Percentiles rank a stretch among this genome's conserved stretches.
Evolutionary conservation across 2,113 vertebrate genomes (phyloP).

Genomic region (Silurus asotus): DNA sequence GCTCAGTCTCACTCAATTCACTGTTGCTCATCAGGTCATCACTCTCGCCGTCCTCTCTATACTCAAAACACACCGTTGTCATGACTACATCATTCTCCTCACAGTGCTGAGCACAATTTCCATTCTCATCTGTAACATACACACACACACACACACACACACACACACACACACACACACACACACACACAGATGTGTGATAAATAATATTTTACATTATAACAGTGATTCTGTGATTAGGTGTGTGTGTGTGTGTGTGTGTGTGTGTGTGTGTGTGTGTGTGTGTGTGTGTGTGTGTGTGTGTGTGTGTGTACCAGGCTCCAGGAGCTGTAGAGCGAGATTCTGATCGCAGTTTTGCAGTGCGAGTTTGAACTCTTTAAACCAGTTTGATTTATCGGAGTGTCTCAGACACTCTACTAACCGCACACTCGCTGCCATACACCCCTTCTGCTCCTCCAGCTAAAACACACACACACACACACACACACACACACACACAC

Average conservation of each 20-base stretch:
- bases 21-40: constrained; percentile 39
- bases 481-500: background rate
- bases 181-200: background rate
- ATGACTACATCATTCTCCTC: constrained; percentile 11
- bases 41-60: constrained; percentile 38
- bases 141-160: constrained; percentile 25
- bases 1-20: background rate
- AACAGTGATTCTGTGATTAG: background rate
- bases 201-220: background rate
- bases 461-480: constrained; percentile 25
- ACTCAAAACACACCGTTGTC: constrained; percentile 42
- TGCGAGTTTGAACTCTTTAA: constrained; percentile 54
- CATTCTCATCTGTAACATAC: constrained; percentile 39
- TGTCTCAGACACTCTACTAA: constrained; percentile 50
- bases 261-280: background rate
- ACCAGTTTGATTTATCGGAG: constrained; percentile 57
- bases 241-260: background rate
- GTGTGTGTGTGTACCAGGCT: constrained; percentile 29
- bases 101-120: background rate
- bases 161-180: background rate
- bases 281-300: constrained; percentile 10
- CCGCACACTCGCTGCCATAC: constrained; percentile 44
- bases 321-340: constrained; percentile 34
- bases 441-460: constrained; percentile 39
- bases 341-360: constrained; percentile 7